Conservation (phyloP, 2,113 vertebrate genomes). For the Tetrao urogallus region DNA sequence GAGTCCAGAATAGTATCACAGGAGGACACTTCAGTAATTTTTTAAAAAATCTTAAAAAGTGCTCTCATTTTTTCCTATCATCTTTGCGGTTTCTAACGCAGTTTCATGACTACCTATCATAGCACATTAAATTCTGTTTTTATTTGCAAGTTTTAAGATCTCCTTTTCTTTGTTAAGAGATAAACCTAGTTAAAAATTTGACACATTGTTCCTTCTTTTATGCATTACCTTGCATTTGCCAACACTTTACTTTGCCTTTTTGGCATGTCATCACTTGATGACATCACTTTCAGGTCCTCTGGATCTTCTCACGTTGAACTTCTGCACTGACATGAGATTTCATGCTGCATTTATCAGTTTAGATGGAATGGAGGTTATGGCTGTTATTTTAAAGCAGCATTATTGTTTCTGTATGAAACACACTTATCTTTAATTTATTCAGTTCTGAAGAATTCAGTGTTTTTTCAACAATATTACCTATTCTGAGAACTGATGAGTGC, state of each 20-base stretch:
- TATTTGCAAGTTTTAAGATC: not conserved
- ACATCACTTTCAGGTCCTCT: not conserved
- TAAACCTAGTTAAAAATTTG: not conserved
- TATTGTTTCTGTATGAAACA: not conserved
- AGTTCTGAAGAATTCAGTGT: not conserved
- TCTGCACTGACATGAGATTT: not conserved
- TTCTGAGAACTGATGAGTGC: not conserved
- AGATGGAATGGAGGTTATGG: not conserved
- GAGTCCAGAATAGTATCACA: not conserved
- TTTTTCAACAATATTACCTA: not conserved
- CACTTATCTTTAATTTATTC: not conserved
- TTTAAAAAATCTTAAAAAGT: not conserved
- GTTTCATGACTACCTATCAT: not conserved
- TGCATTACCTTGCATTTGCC: not conserved
- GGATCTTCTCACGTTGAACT: not conserved
- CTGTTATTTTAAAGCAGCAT: not conserved
- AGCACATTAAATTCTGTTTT: not conserved
- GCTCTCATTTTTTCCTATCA: not conserved
- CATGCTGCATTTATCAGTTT: not conserved
- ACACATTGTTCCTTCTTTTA: not conserved
- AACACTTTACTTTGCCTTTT: not conserved
- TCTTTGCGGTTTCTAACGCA: not conserved
- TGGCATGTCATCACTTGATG: not conserved
- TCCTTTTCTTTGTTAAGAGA: not conserved
- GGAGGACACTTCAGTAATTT: not conserved